Evolutionary conservation across 2,797 vertebrate genomes (phyloP).

Genomic region (Oceanodroma leucorhoa): DNA sequence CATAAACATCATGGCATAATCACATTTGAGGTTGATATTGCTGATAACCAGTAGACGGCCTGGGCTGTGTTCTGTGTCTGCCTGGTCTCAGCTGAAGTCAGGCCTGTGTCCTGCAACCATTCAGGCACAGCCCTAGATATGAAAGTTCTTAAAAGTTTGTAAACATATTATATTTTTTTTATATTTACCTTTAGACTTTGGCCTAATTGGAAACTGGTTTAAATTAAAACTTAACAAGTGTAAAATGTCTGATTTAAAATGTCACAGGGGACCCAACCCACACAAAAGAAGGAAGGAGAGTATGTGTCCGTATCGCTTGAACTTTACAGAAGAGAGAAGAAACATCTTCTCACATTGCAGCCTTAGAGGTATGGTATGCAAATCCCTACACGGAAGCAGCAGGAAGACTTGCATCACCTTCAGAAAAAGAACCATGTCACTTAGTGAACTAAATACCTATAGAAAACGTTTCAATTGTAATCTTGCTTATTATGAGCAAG

Average conservation of each 20-base stretch:
- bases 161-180: neutral
- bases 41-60: accelerated
- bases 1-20: neutral
- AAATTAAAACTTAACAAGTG: neutral
- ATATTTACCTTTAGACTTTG: neutral
- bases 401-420: neutral
- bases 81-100: neutral
- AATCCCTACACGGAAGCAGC: neutral
- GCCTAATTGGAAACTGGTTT: neutral
- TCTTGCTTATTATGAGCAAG: neutral
- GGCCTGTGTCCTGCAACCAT: neutral
- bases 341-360: neutral
- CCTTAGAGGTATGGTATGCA: neutral
- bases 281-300: neutral
- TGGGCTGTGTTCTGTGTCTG: neutral
- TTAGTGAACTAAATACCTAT: neutral
- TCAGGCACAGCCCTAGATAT: neutral
- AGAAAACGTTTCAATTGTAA: neutral
- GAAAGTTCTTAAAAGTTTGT: neutral
- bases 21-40: neutral
- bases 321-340: neutral
- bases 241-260: neutral
- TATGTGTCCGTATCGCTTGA: neutral
- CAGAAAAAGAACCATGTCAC: neutral
- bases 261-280: neutral